Evolutionary conservation across 2,113 vertebrate genomes (phyloP), one percentile per base, ranked within the genome.

Genomic region (Condylura cristata): DNA sequence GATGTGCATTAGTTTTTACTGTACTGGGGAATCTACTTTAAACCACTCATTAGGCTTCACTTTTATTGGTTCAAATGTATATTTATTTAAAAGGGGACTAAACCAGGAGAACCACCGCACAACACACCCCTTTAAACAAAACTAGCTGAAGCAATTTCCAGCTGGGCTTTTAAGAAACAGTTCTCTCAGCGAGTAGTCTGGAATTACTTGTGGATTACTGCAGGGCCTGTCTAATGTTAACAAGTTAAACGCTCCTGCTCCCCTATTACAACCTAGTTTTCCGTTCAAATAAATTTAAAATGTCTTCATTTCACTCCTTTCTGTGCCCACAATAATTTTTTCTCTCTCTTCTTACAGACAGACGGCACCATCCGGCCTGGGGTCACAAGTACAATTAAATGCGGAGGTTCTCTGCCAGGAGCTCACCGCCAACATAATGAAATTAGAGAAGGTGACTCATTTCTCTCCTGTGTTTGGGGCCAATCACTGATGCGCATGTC

Each of bases 381-480:
- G 97, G 93, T 97, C 98, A 71, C 98, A 98, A 75, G 89, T 97
- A 28, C 98, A 98, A 65, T 95, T 98, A 72, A 98, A 98, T 92
- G 90, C 98, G 11, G 98, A 99, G n/a, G 72, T 80, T 60, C 92
- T 99, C 65, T 99, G 98, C 97, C 98, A 99, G 51, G 99, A 99
- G 79, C 98, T 99, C 78, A 98, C 98, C 58, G 96, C 99, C 90
- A 99, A 99, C 97, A 98, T 99, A 93, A 97, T 98, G 95, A 99
- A 99, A 97, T 78, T 99, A 97, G 99, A 99, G 98, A 99, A 99
- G 99, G 99, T 99, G 95, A 89, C 26, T 89, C 48, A 46, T 93
- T 39, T 39, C 51, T 72, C 81, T 88, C 39, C 71, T 56, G 14
- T 9, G 16, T 30, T 18, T 41, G 70, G 32, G 37, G 44, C 13